Percentiles rank a stretch among this genome's conserved stretches.
Conservation (phyloP, 2,113 vertebrate genomes). For the Argyrosomus japonicus region DNA sequence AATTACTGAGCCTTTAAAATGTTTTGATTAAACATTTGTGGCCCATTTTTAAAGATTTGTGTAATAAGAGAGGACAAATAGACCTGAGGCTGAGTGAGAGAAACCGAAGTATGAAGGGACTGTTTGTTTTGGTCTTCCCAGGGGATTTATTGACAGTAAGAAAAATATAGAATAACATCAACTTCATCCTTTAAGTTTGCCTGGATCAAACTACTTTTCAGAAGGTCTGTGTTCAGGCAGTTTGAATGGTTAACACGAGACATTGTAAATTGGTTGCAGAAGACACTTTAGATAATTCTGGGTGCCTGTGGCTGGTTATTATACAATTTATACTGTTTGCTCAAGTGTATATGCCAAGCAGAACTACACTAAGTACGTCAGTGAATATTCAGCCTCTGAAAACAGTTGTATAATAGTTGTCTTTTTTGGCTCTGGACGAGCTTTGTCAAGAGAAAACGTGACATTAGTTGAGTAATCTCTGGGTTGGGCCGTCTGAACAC, state of each 20-base stretch:
- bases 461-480: background rate
- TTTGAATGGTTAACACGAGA: background rate
- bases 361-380: background rate
- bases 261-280: background rate
- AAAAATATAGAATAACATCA: background rate
- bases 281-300: background rate
- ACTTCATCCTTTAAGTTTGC: background rate
- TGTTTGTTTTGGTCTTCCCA: too few relatives aligned
- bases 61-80: background rate
- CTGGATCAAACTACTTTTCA: too few relatives aligned
- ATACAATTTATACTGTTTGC: background rate
- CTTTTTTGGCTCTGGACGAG: background rate
- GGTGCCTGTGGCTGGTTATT: background rate
- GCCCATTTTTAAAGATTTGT: background rate
- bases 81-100: background rate
- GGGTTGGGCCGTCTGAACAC: constrained; percentile 1
- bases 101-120: background rate
- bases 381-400: background rate
- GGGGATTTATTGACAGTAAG: background rate
- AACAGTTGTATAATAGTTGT: background rate
- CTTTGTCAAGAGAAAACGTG: background rate
- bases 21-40: background rate
- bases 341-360: background rate
- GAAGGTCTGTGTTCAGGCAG: background rate
- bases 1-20: background rate